Percentiles rank a stretch among this genome's conserved stretches.
Evolutionary conservation across 2,113 vertebrate genomes (phyloP).

Genomic region (Syngnathus floridae): DNA sequence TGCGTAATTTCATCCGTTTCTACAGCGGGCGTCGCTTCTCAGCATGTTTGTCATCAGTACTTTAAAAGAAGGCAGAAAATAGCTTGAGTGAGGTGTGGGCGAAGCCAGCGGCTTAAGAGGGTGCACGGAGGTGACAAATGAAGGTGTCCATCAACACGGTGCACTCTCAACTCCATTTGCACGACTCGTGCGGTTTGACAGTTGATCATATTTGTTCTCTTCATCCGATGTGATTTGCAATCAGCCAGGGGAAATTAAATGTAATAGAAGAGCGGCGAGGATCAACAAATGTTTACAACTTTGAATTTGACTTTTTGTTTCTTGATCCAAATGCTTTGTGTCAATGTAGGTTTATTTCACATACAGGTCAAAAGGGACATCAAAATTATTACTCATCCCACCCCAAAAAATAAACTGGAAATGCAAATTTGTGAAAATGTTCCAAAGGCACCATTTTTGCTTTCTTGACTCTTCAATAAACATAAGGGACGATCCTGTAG

Average conservation of each 20-base stretch:
- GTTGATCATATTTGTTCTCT: conserved; percentile 5
- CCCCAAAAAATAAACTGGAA: too few relatives aligned
- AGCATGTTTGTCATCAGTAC: conserved; percentile 38
- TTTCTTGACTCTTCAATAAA: conserved; percentile 71
- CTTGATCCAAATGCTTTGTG: too few relatives aligned
- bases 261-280: conserved; percentile 1
- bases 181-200: conserved; percentile 6
- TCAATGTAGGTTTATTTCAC: too few relatives aligned
- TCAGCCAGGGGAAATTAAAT: conserved; percentile 16
- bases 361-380: too few relatives aligned
- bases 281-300: neutral
- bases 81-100: conserved; percentile 45
- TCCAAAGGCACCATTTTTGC: neutral
- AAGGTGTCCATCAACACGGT: conserved; percentile 23
- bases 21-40: neutral
- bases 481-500: conserved; percentile 82
- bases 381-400: too few relatives aligned
- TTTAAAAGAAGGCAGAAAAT: conserved; percentile 44
- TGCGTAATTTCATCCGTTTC: neutral
- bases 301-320: too few relatives aligned
- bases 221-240: conserved; percentile 25
- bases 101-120: conserved; percentile 37
- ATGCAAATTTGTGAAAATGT: neutral
- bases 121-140: conserved; percentile 40
- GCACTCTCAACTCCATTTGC: conserved; percentile 12